Conservation (phyloP, 2,797 vertebrate species). For the Brachyrhaphis roseni region DNA sequence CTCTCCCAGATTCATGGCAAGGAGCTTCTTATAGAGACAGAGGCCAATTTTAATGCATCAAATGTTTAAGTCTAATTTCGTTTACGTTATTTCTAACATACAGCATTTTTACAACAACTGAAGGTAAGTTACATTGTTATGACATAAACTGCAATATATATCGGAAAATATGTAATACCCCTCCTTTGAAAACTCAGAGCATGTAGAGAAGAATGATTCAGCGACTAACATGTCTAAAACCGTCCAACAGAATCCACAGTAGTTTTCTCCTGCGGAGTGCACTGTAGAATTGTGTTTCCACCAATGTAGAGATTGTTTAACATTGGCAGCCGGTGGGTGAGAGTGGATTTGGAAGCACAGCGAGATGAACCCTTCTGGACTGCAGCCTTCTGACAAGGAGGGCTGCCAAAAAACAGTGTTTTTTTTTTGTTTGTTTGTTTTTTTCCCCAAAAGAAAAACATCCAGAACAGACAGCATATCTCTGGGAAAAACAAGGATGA, state of each 20-base stretch:
- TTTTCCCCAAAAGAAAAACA: background rate
- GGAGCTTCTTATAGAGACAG: too few relatives aligned
- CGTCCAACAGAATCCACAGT: background rate
- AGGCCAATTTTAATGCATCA: too few relatives aligned
- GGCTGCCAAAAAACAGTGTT: background rate
- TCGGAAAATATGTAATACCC: too few relatives aligned
- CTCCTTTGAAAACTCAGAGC: background rate
- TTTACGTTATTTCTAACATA: too few relatives aligned
- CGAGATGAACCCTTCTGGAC: background rate
- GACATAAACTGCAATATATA: too few relatives aligned
- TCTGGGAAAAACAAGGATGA: background rate
- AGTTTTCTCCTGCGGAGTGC: background rate
- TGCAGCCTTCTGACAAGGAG: background rate
- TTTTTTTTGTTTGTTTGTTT: background rate
- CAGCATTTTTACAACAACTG: too few relatives aligned
- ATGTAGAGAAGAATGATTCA: background rate
- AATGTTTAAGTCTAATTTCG: too few relatives aligned
- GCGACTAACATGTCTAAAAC: background rate
- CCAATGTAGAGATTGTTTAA: background rate
- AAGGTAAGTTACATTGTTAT: too few relatives aligned
- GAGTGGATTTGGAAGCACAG: background rate
- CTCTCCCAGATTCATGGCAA: too few relatives aligned
- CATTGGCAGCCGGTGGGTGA: background rate
- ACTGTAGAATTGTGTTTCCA: background rate
- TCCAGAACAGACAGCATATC: background rate